Conservation (phyloP, 2,888 invertebrate genomes). For the Parnassius mnemosyne region DNA sequence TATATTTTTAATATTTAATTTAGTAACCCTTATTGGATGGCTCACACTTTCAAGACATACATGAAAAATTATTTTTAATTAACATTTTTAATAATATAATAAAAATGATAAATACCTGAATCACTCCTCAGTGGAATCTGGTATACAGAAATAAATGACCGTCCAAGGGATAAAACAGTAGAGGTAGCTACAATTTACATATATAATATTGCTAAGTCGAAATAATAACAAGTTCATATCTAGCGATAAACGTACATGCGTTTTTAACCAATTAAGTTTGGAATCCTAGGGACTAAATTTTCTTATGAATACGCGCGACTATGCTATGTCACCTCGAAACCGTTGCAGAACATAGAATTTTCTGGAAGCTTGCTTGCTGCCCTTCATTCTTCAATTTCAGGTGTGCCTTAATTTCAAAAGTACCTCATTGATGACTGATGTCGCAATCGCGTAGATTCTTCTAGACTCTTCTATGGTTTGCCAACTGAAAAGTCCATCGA, state of each 20-base stretch:
- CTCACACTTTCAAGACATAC: conserved; percentile 59
- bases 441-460: conserved; percentile 30
- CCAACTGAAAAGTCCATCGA: conserved; percentile 79
- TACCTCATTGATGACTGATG: conserved; percentile 63
- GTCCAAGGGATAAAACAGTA: conserved; percentile 59
- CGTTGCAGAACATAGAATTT: conserved; percentile 39
- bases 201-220: conserved; percentile 56
- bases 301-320: conserved; percentile 54
- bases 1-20: conserved; percentile 48
- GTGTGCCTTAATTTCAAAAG: conserved; percentile 60
- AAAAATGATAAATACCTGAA: conserved; percentile 77
- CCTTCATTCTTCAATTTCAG: conserved; percentile 43
- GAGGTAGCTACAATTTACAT: conserved; percentile 65
- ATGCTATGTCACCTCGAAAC: conserved; percentile 75
- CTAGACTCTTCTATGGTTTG: conserved; percentile 50
- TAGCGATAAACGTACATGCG: conserved; percentile 60
- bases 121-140: conserved; percentile 71
- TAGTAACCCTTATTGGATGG: conserved; percentile 45
- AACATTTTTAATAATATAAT: conserved; percentile 55
- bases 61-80: conserved; percentile 53
- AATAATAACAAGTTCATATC: conserved; percentile 54
- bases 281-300: conserved; percentile 44
- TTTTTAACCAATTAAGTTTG: conserved; percentile 46
- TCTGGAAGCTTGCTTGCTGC: conserved; percentile 36
- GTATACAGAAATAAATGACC: conserved; percentile 65